Conservation (phyloP, 37 sponge, comb jelly and placozoan genomes). For the Hexactinellida sp. region DNA sequence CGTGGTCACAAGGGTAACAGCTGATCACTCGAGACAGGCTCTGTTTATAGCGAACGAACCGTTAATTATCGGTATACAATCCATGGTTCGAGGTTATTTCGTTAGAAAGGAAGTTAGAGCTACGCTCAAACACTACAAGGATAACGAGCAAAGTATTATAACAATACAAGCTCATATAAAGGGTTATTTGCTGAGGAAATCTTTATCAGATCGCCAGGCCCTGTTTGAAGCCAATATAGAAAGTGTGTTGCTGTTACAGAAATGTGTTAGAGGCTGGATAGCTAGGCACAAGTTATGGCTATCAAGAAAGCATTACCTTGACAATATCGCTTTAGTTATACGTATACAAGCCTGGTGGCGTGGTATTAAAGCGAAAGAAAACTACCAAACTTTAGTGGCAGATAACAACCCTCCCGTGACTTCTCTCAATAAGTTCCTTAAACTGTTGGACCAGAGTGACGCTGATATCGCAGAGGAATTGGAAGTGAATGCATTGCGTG, state of each 20-base stretch:
- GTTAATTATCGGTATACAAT: constrained; percentile 61
- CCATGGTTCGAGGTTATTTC: constrained; percentile 49
- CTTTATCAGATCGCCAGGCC: not conserved
- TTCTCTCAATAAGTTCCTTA: constrained; percentile 67
- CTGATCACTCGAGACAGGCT: constrained; percentile 75
- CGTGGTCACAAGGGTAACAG: constrained; percentile 76
- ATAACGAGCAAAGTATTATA: constrained; percentile 25
- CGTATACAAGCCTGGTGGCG: constrained; percentile 74
- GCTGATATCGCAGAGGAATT: constrained; percentile 35
- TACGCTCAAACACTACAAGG: constrained; percentile 45
- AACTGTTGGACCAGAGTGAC: constrained; percentile 32
- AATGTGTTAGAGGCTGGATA: constrained; percentile 20
- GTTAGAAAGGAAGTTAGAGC: constrained; percentile 43
- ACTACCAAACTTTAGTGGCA: constrained; percentile 53
- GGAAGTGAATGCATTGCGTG: constrained; percentile 28
- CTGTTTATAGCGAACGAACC: constrained; percentile 82
- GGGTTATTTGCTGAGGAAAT: not conserved
- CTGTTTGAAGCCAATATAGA: not conserved
- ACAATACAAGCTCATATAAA: not conserved
- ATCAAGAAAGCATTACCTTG: not conserved
- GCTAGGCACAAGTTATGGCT: not conserved
- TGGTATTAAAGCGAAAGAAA: constrained; percentile 70
- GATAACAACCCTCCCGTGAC: constrained; percentile 48
- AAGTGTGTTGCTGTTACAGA: not conserved
- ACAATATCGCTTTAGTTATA: constrained; percentile 42